Evolutionary conservation across 2,797 vertebrate species (phyloP).

Genomic region (Sciaenops ocellatus): DNA sequence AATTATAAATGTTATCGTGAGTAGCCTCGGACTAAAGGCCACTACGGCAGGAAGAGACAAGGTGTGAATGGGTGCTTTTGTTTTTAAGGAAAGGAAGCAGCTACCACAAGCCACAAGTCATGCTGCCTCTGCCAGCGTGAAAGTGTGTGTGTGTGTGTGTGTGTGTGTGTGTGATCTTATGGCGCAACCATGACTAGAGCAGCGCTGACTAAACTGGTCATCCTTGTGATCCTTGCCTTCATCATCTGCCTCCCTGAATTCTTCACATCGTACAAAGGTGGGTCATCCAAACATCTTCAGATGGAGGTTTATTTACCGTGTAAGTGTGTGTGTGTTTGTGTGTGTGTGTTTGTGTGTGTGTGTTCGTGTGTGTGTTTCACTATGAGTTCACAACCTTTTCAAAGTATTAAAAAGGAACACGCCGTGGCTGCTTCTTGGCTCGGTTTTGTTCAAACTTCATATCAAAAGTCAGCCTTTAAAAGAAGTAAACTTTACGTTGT

Average conservation of each 20-base stretch:
- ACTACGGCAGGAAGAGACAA: not conserved
- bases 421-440: not conserved
- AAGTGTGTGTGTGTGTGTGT: not conserved
- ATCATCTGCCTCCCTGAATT: conserved; percentile 93
- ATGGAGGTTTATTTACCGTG: not conserved
- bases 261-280: conserved; percentile 88
- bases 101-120: conserved; percentile 25
- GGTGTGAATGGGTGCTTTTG: conserved; percentile 13
- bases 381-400: not conserved
- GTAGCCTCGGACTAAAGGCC: not conserved
- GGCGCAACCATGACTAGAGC: conserved; percentile 76
- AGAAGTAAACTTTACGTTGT: conserved; percentile 13
- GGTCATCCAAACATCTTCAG: conserved; percentile 58
- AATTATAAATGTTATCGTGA: not conserved
- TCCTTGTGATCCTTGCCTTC: conserved; percentile 85
- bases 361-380: not conserved
- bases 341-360: not conserved
- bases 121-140: conserved; percentile 26
- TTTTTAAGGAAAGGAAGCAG: conserved; percentile 42
- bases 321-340: not conserved
- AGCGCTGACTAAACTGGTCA: conserved; percentile 84
- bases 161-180: conserved; percentile 25
- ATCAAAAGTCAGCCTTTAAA: conserved; percentile 10
- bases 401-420: not conserved
- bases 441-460: conserved; percentile 14